Percentiles rank a stretch among this genome's conserved stretches.
These are phyloP conservation scores for Australoheros scitulus DNA, from an alignment of 2,113 vertebrate genomes.

Conservation along the genomic window DNA sequence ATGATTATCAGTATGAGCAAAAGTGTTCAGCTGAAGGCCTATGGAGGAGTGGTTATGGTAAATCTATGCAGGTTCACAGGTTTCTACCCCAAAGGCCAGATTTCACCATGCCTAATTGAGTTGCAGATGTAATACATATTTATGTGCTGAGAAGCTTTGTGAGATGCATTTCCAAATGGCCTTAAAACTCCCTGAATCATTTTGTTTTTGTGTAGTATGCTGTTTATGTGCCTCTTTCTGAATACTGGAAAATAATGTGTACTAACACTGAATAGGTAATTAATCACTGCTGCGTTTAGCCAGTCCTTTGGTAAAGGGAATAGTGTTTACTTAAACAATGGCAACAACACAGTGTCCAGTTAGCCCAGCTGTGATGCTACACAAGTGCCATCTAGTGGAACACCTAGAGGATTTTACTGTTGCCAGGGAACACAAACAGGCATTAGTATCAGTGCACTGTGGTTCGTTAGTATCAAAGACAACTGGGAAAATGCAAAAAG, in stretches of 20 bases:
- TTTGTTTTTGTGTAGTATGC: constrained; percentile 46
- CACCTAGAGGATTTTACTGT: background rate
- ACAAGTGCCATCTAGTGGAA: constrained; percentile 80
- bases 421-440: constrained; percentile 21
- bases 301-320: constrained; percentile 50
- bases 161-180: constrained; percentile 56
- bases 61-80: constrained; percentile 54
- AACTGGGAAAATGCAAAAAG: background rate
- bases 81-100: constrained; percentile 63
- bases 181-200: constrained; percentile 46
- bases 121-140: constrained; percentile 70
- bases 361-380: constrained; percentile 39
- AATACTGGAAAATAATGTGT: constrained; percentile 60
- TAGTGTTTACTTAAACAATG: constrained; percentile 49
- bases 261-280: constrained; percentile 71
- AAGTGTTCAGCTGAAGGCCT: constrained; percentile 24
- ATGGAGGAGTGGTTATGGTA: constrained; percentile 36
- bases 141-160: constrained; percentile 58
- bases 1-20: constrained; percentile 46
- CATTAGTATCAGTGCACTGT: background rate
- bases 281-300: constrained; percentile 61
- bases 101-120: constrained; percentile 62
- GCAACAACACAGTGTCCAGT: background rate
- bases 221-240: constrained; percentile 42
- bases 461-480: background rate